Percentiles rank a stretch among this genome's conserved stretches.
These are phyloP conservation scores for Microtus oregoni DNA, from an alignment of 2,113 vertebrate genomes.

Conservation along the genomic window DNA sequence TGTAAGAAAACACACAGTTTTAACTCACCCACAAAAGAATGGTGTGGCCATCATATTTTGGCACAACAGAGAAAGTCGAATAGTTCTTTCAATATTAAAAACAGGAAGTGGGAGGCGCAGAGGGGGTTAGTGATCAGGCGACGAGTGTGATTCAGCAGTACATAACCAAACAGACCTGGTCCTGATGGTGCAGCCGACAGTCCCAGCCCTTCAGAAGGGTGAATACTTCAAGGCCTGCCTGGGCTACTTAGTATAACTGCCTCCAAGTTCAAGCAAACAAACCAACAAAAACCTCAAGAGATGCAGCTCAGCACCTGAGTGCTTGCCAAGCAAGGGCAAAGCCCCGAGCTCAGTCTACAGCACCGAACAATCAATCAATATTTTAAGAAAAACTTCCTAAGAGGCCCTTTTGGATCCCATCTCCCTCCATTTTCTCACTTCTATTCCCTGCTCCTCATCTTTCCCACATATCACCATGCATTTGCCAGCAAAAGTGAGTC, in stretches of 20 bases:
- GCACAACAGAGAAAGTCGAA: rapidly evolving
- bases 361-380: background rate
- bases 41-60: rapidly evolving
- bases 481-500: slow-evolving; percentile 59
- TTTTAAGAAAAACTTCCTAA: background rate
- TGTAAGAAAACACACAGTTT: rapidly evolving
- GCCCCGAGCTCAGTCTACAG: no score
- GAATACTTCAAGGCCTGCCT: background rate
- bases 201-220: background rate
- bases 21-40: background rate
- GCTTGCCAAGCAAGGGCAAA: no score
- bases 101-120: no score
- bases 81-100: background rate
- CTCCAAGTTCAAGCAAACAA: background rate
- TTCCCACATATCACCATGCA: slow-evolving; percentile 42
- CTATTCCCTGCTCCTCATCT: slow-evolving; percentile 12
- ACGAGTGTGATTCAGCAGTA: no score
- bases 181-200: background rate
- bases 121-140: no score
- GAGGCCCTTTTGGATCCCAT: background rate
- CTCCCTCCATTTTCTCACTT: background rate
- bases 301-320: no score
- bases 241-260: background rate
- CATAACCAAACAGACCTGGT: background rate
- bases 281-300: no score